Evolutionary conservation across 1,140 invertebrate species (phyloP).

Genomic region (Lanistes nyassanus): DNA sequence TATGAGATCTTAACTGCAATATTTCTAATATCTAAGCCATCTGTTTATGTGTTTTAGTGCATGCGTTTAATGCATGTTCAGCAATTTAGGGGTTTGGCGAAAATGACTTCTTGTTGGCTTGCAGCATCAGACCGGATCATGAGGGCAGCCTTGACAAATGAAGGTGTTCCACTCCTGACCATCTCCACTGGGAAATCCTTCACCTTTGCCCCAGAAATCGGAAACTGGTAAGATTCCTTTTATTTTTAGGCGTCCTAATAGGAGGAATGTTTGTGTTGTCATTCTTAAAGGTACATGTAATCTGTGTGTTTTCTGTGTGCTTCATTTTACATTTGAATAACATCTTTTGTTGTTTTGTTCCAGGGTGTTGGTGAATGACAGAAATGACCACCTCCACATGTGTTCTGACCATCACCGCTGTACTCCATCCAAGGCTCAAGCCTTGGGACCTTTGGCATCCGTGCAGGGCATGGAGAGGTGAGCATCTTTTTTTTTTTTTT

Average conservation of each 20-base stretch:
- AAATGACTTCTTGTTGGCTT: slow-evolving; percentile 15
- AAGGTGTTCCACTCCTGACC: slow-evolving; percentile 75
- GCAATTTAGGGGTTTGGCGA: no score
- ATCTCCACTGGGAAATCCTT: slow-evolving; percentile 77
- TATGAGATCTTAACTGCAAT: no score
- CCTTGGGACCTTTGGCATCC: slow-evolving; percentile 55
- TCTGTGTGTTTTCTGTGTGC: not conserved
- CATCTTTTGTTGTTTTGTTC: slow-evolving; percentile 16
- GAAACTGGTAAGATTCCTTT: slow-evolving; percentile 72
- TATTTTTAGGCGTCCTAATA: not conserved
- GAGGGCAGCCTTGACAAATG: slow-evolving; percentile 72
- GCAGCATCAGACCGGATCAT: slow-evolving; percentile 62
- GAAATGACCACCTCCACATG: slow-evolving; percentile 57
- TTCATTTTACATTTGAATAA: not conserved
- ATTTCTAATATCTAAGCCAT: no score
- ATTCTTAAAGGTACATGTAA: not conserved
- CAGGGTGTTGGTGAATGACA: slow-evolving; percentile 62
- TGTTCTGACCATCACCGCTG: slow-evolving; percentile 64
- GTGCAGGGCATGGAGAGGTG: slow-evolving; percentile 60
- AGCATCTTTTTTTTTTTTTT: no score
- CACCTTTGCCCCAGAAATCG: slow-evolving; percentile 74
- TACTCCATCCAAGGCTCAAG: slow-evolving; percentile 43
- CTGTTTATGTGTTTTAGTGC: no score
- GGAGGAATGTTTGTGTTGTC: not conserved
- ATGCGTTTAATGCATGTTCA: no score